phyloP scores from a whole-genome alignment of 2,797 vertebrate species.

The Parauchenoglanis ngamensis region DNA sequence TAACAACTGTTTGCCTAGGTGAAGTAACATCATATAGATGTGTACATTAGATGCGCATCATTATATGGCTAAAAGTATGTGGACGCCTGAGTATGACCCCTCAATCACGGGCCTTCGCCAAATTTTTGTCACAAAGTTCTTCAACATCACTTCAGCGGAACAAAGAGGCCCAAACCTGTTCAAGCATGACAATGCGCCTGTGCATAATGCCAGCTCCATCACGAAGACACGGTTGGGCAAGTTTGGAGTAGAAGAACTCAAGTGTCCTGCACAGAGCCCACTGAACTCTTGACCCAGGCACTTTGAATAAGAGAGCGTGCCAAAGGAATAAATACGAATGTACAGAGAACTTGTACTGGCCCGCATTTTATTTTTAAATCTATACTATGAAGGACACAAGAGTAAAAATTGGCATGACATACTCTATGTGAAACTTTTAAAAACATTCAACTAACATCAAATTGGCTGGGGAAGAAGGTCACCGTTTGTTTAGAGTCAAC shows the following conservation, averaged over 20 bases:
- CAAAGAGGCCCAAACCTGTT: not conserved
- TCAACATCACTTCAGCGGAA: not conserved
- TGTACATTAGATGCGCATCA: not conserved
- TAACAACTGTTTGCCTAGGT: too few relatives aligned
- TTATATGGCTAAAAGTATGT: not conserved
- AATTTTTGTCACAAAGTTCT: not conserved
- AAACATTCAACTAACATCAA: conserved; percentile 2
- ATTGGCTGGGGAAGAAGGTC: conserved; percentile 26
- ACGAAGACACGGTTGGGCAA: not conserved
- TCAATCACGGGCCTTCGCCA: not conserved
- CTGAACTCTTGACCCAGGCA: not conserved
- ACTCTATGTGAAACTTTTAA: not conserved
- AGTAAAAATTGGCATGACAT: not conserved
- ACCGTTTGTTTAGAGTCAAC: conserved; percentile 29
- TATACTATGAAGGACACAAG: not conserved
- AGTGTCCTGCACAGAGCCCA: not conserved
- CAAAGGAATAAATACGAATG: not conserved
- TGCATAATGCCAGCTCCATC: not conserved
- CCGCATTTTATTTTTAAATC: not conserved
- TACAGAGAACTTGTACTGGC: not conserved
- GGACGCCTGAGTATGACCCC: not conserved
- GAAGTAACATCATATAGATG: too few relatives aligned
- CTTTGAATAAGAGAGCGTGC: not conserved
- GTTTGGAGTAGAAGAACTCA: not conserved
- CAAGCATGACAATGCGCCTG: not conserved